A percentile compares a stretch with the other conserved stretches of the same genome.
Conservation (phyloP, 1,140 invertebrate genomes). For the Radopholus similis region DNA sequence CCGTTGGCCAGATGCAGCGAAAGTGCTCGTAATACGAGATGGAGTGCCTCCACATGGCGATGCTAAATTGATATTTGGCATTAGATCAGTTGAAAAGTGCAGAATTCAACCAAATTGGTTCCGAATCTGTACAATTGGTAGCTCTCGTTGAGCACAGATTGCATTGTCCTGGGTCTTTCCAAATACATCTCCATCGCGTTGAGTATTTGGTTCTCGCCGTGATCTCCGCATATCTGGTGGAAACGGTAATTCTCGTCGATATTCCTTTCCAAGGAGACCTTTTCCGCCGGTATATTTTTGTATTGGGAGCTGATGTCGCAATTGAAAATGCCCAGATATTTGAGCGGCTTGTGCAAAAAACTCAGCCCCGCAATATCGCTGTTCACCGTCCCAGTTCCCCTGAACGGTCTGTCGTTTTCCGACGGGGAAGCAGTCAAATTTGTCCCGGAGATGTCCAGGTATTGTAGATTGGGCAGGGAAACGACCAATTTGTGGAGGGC, state of each 20-base stretch:
- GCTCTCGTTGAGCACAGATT: conserved; percentile 32
- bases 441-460: conserved; percentile 35
- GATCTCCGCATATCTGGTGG: conserved; percentile 26
- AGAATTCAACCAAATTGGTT: conserved; percentile 25
- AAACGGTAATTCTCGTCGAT: conserved; percentile 1
- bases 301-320: conserved; percentile 29
- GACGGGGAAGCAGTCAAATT: conserved; percentile 26
- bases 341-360: conserved; percentile 17
- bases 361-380: conserved; percentile 35
- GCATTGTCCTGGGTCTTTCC: conserved; percentile 33
- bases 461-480: conserved; percentile 15
- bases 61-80: conserved; percentile 14
- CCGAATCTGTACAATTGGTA: conserved; percentile 35
- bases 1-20: conserved; percentile 18
- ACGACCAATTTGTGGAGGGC: conserved; percentile 25
- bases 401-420: conserved; percentile 29
- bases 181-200: conserved; percentile 30
- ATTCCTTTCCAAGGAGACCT: conserved; percentile 13
- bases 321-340: conserved; percentile 39
- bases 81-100: not conserved
- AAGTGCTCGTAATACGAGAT: conserved; percentile 25
- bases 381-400: conserved; percentile 4
- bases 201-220: conserved; percentile 30
- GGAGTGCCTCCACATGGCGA: conserved; percentile 33
- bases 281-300: conserved; percentile 29